Evolutionary conservation across 1,140 invertebrate species (phyloP), one percentile per base, ranked within the genome.

Genomic region (Leptinotarsa defecta): DNA sequence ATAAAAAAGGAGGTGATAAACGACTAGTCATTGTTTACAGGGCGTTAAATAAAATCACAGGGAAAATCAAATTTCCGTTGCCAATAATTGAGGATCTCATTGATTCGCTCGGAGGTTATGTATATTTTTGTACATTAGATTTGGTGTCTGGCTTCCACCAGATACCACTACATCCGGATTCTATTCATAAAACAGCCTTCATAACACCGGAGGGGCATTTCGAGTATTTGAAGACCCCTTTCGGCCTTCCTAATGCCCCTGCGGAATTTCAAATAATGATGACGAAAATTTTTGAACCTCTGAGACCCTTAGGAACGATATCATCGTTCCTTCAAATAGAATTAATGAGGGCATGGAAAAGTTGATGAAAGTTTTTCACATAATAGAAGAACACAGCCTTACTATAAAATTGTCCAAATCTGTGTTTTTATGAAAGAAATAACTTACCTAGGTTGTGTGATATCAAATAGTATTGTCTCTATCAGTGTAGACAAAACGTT

Each of bases 261-360:
- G 27, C 27, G 0, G 65, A 15, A 8, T 74, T 74, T 52, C 67
- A 74, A 57, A 13, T 24, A 69, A 13, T 70, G 20, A 74, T 74
- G 67, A 70, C 6, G n/a, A 8, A 74, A 70, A 74, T 74, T 22
- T 70, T 74, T 70, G 11, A 70, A 34, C 65, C 65, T 5, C 34
- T 76, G 8, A 22, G 17, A 68, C 34, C 11, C 22, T 4, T 49
- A 17, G 27, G 48, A 49, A 57, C 61, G 85, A 87, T 69, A 79
- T 89, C 1, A 68, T 88, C 0, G 80, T 88, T 43, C 83, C 81
- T 15, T 82, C 80, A n/a, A 68, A 34, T 8, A 34, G 6, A 34
- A 34, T 34, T 34, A 86, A 87, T 63, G 85, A 87, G 68, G 79
- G 88, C 1, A 70, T 88, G 1, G 80, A 88, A 27, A 83, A 80